phyloP scores from a whole-genome alignment of 2,797 vertebrate species.

The Acanthurus lineatus region DNA sequence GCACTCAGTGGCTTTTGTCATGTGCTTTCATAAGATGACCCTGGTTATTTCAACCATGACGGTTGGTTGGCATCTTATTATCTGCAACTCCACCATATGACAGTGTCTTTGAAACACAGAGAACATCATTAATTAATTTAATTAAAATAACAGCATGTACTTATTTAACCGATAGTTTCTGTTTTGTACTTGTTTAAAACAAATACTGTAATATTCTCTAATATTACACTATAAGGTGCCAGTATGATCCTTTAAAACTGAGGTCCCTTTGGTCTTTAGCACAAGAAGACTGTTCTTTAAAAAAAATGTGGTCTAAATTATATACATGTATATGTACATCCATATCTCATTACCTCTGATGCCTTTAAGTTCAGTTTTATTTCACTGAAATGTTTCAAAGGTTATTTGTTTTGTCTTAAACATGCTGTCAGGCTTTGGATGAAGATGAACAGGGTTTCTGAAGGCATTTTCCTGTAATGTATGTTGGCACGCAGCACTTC shows the following conservation, averaged over 20 bases:
- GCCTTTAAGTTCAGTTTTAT: too few species aligned
- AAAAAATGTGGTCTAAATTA: neutral
- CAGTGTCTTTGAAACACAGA: neutral
- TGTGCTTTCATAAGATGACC: neutral
- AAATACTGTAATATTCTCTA: neutral
- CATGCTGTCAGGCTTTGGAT: too few species aligned
- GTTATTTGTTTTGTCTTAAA: too few species aligned
- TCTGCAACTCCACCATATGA: neutral
- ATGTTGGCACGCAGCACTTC: neutral
- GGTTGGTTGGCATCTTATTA: neutral
- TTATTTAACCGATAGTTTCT: neutral
- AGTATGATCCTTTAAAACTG: neutral
- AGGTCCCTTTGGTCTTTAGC: neutral
- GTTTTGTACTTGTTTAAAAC: too few species aligned
- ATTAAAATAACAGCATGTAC: neutral
- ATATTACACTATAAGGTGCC: neutral
- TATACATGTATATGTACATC: neutral
- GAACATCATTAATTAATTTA: neutral
- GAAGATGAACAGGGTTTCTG: neutral
- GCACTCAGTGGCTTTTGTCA: neutral
- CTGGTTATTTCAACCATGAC: neutral
- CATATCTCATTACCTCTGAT: neutral
- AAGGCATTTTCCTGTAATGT: constrained; percentile 22
- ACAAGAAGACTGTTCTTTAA: neutral
- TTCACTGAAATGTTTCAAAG: too few species aligned